Evolutionary conservation across 1,140 invertebrate genomes (phyloP), one percentile per base, ranked within the genome.

Genomic region (Sarcophaga peregrina): DNA sequence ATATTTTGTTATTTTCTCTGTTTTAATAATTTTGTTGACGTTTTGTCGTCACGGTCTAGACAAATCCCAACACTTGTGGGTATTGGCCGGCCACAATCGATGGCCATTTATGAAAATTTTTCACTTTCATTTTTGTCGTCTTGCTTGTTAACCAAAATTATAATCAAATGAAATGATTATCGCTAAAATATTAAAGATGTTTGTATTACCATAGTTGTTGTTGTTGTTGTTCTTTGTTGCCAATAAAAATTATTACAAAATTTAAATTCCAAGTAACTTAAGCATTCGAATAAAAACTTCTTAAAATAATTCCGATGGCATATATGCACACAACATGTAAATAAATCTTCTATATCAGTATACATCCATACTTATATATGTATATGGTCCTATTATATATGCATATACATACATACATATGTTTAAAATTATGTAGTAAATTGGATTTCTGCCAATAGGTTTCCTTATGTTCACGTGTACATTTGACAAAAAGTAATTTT

Each of bases 381-480:
- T 4, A 37, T 37, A 4, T 37, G 25, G 25, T 37, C 25, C 25
- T 37, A 37, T 37, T 37, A 37, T 4, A 37, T 37, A 37, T 37
- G 4, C 4, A 37, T 4, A 37, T 37, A 37, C 25, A 37, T 37
- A 37, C 25, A 4, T 37, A 25, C 62, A 72, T 2, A 72, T 7
- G 20, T 72, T 72, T 37, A 37, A 37, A 37, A 37, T 37, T 37
- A 37, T 58, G 54, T 58, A 68, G 62, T 68, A 10, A 68, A 68
- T 78, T 78, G 75, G 48, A 78, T 50, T 78, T 25, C n/a, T 78
- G 75, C 75, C 75, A 78, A 78, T 50, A 78, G 50, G 13, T 75
- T 17, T 25, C 20, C 50, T 50, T 9, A 78, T 45, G n/a, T 78
- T 78, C 75, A 78, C 75, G 75, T 78, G 75, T 20, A 8, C 62